phyloP scores from a whole-genome alignment of 2,113 vertebrate species.

The Donacobius atricapilla region DNA sequence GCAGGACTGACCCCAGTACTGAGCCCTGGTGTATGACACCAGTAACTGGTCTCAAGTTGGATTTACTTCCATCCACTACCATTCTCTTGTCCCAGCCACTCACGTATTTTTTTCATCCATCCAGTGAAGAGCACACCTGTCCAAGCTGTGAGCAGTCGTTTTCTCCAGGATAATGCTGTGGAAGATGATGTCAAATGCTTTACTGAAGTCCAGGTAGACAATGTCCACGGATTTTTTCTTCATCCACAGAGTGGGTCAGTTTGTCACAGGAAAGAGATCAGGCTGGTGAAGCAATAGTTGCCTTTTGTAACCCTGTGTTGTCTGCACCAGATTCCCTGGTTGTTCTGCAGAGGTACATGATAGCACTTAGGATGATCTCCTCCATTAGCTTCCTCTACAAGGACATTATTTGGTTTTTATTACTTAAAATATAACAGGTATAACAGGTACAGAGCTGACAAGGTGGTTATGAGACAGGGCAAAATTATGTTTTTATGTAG shows the following conservation, averaged over 20 bases:
- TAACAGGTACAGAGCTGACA: not conserved
- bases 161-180: not conserved
- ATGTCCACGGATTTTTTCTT: not conserved
- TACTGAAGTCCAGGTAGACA: not conserved
- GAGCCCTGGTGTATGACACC: accelerated
- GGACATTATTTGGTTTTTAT: not conserved
- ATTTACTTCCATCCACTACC: not conserved
- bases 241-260: not conserved
- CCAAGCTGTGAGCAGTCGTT: not conserved
- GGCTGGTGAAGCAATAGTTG: not conserved
- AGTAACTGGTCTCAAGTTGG: too few relatives aligned
- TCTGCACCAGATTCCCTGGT: not conserved
- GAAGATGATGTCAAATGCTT: not conserved
- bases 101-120: not conserved
- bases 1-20: not conserved
- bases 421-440: not conserved
- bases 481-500: not conserved
- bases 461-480: not conserved
- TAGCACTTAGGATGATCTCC: not conserved
- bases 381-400: not conserved
- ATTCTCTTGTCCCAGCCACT: not conserved
- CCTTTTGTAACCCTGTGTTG: accelerated
- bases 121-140: not conserved
- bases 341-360: not conserved
- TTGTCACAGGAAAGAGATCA: not conserved